A percentile compares a stretch with the other conserved stretches of the same genome.
These are phyloP conservation scores for Xiphophorus couchianus DNA, from an alignment of 2,113 vertebrate genomes.

Conservation along the genomic window DNA sequence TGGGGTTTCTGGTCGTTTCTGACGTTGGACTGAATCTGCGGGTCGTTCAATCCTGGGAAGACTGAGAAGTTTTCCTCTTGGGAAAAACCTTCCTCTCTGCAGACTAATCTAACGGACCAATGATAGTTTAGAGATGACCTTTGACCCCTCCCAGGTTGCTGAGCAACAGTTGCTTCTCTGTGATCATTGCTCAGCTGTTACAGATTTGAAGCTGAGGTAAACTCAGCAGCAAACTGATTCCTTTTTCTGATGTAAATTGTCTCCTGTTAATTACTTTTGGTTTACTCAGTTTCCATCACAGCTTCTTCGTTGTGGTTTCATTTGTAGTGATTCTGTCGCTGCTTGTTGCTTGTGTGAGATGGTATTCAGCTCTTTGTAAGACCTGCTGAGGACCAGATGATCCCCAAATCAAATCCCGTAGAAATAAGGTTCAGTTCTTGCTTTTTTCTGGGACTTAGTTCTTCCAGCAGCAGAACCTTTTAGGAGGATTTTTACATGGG, in stretches of 20 bases:
- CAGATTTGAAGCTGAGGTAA: background rate
- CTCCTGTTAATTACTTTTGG: background rate
- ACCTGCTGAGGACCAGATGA: background rate
- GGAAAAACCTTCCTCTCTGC: background rate
- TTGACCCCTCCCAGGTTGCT: background rate
- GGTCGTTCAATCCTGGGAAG: background rate
- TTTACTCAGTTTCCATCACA: background rate
- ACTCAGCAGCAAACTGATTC: background rate
- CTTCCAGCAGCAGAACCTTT: conserved; percentile 37
- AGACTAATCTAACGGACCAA: no score
- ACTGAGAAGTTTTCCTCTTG: background rate
- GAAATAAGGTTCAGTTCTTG: background rate
- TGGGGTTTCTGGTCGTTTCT: background rate
- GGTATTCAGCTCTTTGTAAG: background rate
- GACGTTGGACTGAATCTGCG: background rate
- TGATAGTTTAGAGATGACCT: background rate
- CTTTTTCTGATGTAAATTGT: background rate
- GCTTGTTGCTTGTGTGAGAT: background rate
- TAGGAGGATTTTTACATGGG: conserved; percentile 25
- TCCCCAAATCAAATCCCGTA: background rate
- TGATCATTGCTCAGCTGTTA: background rate
- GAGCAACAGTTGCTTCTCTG: background rate
- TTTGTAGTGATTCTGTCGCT: background rate
- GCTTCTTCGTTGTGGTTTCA: background rate
- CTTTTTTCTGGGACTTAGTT: background rate